phyloP scores from a whole-genome alignment of 2,888 invertebrate genomes.

The Lithophane semibrunnea region DNA sequence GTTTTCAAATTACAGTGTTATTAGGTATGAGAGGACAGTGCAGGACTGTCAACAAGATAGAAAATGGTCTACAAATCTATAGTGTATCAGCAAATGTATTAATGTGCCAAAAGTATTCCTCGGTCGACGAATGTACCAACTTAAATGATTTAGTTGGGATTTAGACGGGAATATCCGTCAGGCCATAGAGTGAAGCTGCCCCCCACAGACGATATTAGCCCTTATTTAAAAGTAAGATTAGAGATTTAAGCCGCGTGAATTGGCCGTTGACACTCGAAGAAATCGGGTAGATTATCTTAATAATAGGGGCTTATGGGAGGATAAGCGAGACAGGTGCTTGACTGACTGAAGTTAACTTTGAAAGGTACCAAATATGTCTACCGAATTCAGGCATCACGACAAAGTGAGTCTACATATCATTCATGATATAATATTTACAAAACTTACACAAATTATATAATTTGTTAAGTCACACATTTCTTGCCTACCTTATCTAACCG shows the following conservation, averaged over 20 bases:
- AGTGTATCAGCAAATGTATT: too few species aligned
- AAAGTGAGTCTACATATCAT: background rate
- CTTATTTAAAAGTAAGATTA: too few species aligned
- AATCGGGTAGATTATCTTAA: background rate
- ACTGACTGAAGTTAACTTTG: background rate
- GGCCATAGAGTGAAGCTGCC: too few species aligned
- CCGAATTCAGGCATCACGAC: background rate
- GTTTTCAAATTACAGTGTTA: too few species aligned
- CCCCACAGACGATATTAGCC: too few species aligned
- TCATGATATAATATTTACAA: background rate
- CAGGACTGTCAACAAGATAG: too few species aligned
- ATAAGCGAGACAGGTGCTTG: background rate
- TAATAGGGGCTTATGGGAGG: background rate
- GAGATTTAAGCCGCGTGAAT: too few species aligned
- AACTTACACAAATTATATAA: background rate
- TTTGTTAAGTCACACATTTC: background rate
- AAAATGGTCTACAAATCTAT: too few species aligned
- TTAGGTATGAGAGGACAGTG: too few species aligned
- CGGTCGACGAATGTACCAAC: background rate
- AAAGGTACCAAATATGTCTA: background rate
- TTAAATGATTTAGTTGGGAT: too few species aligned
- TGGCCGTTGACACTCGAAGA: background rate
- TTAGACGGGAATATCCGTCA: too few species aligned
- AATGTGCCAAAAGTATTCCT: background rate
- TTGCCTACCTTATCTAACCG: background rate